These are phyloP conservation scores for Scaptomyza tumidula DNA, from an alignment of 2,888 invertebrate species.

Conservation along the genomic window DNA sequence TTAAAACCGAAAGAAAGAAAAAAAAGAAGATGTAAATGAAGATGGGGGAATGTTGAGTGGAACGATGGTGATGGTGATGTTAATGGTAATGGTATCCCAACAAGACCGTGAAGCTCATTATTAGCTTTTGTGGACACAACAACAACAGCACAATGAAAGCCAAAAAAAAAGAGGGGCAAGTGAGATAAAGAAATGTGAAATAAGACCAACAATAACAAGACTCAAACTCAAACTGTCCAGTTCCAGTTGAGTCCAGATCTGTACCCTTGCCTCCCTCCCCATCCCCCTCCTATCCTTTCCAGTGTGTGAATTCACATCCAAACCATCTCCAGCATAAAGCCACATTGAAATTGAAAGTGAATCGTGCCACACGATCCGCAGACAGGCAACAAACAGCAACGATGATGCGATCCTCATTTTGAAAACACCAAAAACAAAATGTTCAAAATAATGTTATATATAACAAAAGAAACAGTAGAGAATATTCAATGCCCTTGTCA, in stretches of 20 bases:
- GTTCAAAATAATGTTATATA: conserved; percentile 48
- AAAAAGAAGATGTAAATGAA: conserved; percentile 48
- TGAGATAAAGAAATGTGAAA: conserved; percentile 76
- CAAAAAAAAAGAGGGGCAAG: conserved; percentile 25
- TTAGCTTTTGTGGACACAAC: conserved; percentile 49
- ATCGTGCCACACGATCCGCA: conserved; percentile 76
- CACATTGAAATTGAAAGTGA: conserved; percentile 82
- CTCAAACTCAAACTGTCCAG: conserved; percentile 42
- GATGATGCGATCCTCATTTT: conserved; percentile 61
- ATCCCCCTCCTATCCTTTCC: conserved; percentile 19
- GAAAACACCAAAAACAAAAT: conserved; percentile 32
- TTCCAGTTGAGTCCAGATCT: conserved; percentile 56
- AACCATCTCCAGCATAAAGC: conserved; percentile 19
- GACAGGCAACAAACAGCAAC: conserved; percentile 27
- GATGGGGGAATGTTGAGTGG: conserved; percentile 18
- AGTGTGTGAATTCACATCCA: conserved; percentile 41
- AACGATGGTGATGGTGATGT: conserved; percentile 30
- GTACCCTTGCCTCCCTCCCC: not conserved
- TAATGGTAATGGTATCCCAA: conserved; percentile 63
- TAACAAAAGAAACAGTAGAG: conserved; percentile 17
- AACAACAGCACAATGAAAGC: conserved; percentile 6
- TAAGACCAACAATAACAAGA: conserved; percentile 63
- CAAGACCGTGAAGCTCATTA: conserved; percentile 77
- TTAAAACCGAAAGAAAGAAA: conserved; percentile 30
- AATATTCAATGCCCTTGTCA: conserved; percentile 9